Conservation (phyloP, 30 jellyfish, hydroid and myxozoan species). For the Hydractinia symbiolongicarpus region DNA sequence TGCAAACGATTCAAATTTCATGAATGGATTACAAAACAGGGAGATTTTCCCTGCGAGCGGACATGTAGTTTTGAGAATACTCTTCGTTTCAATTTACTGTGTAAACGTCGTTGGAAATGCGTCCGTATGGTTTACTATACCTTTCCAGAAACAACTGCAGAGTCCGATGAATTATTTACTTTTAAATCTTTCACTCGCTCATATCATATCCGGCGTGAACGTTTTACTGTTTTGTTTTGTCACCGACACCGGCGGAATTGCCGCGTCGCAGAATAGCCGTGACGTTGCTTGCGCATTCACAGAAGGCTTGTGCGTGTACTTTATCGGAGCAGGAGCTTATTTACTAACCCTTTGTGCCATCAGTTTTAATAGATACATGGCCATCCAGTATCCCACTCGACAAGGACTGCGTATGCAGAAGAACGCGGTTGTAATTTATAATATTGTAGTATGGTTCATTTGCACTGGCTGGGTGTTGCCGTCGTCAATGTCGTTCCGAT, state of each 20-base stretch:
- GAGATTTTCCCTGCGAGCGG: no score
- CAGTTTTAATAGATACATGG: slow-evolving; percentile 68
- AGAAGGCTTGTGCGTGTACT: slow-evolving; percentile 69
- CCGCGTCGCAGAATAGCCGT: slow-evolving; percentile 6
- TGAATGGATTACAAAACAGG: no score
- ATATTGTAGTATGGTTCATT: slow-evolving; percentile 49
- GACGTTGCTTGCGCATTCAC: slow-evolving; percentile 60
- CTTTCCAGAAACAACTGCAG: slow-evolving; percentile 38
- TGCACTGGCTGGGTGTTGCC: slow-evolving; percentile 63
- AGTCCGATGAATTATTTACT: slow-evolving; percentile 79
- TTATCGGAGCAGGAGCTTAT: slow-evolving; percentile 74
- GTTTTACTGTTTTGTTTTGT: slow-evolving; percentile 61
- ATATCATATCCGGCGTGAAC: slow-evolving; percentile 45
- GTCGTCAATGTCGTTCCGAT: slow-evolving; percentile 57
- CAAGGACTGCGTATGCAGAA: slow-evolving; percentile 66
- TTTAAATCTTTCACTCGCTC: slow-evolving; percentile 58
- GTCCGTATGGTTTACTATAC: slow-evolving; percentile 53
- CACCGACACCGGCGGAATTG: slow-evolving; percentile 41
- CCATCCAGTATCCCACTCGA: slow-evolving; percentile 60
- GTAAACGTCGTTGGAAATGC: slow-evolving; percentile 7
- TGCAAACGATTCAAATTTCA: no score
- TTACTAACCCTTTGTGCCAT: slow-evolving; percentile 81
- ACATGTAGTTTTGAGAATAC: no score
- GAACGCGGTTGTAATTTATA: slow-evolving; percentile 36
- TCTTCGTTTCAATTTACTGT: no score